Percentiles rank a stretch among this genome's conserved stretches.
These are phyloP conservation scores for Cygnus buccinator DNA, from an alignment of 2,113 vertebrate genomes.

Conservation along the genomic window DNA sequence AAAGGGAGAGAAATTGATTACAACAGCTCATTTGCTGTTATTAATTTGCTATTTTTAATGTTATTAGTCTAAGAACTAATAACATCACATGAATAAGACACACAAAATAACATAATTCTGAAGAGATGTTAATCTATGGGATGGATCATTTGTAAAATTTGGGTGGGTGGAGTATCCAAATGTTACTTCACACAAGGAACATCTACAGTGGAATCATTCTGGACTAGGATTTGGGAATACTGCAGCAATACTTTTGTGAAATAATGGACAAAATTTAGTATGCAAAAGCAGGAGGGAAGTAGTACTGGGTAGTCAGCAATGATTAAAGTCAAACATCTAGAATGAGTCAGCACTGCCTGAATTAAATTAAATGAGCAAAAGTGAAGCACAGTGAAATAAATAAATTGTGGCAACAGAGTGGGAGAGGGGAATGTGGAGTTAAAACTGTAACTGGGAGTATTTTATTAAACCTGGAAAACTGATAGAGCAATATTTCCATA, in stretches of 20 bases:
- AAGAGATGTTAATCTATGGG: background rate
- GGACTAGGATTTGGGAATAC: background rate
- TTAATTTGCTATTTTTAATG: background rate
- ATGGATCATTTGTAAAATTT: background rate
- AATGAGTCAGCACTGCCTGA: background rate
- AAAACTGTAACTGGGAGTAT: background rate
- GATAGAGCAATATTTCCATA: background rate
- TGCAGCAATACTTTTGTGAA: background rate
- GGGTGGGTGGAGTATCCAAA: background rate
- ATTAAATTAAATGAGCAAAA: slow-evolving; percentile 39
- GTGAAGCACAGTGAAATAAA: background rate
- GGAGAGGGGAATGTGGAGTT: background rate
- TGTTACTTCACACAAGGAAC: background rate
- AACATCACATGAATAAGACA: background rate
- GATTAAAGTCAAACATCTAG: slow-evolving; percentile 4
- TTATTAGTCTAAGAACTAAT: background rate
- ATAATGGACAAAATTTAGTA: background rate
- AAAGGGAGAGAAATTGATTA: background rate
- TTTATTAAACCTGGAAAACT: background rate
- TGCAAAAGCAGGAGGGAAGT: background rate
- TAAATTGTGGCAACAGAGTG: background rate
- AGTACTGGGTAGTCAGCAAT: background rate
- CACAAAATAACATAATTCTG: background rate
- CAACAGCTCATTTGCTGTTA: background rate
- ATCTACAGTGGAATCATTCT: background rate